These are phyloP conservation scores for Drosophila littoralis DNA, from an alignment of 1,140 invertebrate genomes.

Conservation along the genomic window DNA sequence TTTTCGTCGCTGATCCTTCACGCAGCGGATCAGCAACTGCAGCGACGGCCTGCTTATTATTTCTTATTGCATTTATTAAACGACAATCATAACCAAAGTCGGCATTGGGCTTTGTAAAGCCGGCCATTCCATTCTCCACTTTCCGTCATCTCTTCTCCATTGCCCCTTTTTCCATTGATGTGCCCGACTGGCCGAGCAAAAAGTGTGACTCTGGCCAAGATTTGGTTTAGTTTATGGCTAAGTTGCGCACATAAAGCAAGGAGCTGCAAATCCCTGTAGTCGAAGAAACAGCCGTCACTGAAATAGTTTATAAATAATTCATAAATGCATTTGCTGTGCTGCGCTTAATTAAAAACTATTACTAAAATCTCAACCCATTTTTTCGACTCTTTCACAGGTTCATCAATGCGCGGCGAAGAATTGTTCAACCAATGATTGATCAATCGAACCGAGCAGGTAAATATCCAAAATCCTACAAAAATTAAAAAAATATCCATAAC, in stretches of 20 bases:
- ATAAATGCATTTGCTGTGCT: constrained; percentile 39
- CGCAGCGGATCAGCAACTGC: constrained; percentile 43
- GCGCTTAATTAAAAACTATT: constrained; percentile 62
- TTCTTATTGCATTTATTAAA: constrained; percentile 84
- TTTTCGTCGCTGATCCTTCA: constrained; percentile 64
- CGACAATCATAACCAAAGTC: constrained; percentile 84
- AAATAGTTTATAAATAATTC: constrained; percentile 75
- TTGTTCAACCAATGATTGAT: constrained; percentile 98
- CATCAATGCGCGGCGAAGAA: constrained; percentile 98
- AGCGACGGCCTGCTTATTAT: constrained; percentile 78
- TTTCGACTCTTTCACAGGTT: constrained; percentile 91
- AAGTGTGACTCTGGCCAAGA: constrained; percentile 77
- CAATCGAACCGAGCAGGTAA: constrained; percentile 99
- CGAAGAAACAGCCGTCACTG: constrained; percentile 2
- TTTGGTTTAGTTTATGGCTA: constrained; percentile 83
- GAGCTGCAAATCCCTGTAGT: constrained; percentile 52
- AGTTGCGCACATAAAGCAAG: constrained; percentile 76
- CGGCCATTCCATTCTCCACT: constrained; percentile 10
- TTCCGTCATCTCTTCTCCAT: not conserved
- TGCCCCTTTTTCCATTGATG: constrained; percentile 9
- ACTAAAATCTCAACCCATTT: constrained; percentile 23
- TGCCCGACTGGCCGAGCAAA: constrained; percentile 52
- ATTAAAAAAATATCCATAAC: constrained; percentile 72
- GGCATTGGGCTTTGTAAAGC: constrained; percentile 46
- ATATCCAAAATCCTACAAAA: constrained; percentile 31